Evolutionary conservation across 2,888 invertebrate species (phyloP).

Genomic region (Eristalis tenax): DNA sequence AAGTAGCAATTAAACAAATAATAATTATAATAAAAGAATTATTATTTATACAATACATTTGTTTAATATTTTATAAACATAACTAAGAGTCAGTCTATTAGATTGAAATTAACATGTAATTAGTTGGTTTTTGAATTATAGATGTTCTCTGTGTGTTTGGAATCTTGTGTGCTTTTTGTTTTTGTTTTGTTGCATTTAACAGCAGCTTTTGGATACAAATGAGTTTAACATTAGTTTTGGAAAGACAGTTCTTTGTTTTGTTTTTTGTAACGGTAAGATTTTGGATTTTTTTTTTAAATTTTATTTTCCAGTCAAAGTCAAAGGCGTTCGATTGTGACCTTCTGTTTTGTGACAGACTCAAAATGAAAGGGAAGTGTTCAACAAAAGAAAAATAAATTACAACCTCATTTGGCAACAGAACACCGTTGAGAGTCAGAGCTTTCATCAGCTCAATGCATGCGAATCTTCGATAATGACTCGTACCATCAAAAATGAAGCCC

Average conservation of each 20-base stretch:
- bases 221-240: background rate
- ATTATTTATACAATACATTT: conserved; percentile 39
- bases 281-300: background rate
- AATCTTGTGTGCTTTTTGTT: background rate
- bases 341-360: too few species aligned
- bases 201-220: background rate
- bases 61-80: conserved; percentile 50
- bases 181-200: background rate
- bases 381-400: too few species aligned
- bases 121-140: background rate
- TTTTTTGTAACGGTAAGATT: background rate
- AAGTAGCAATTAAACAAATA: conserved; percentile 36
- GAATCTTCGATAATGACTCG: too few species aligned
- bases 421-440: too few species aligned
- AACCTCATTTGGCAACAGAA: too few species aligned
- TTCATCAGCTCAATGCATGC: too few species aligned
- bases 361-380: too few species aligned
- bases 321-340: background rate
- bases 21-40: conserved; percentile 16
- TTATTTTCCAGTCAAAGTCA: background rate
- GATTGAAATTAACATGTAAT: conserved; percentile 52
- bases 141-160: background rate
- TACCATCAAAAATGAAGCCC: too few species aligned
- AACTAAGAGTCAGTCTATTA: conserved; percentile 70
- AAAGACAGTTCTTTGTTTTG: background rate